Conservation (phyloP, 2,888 invertebrate species). For the Parascotia fuliginaria region DNA sequence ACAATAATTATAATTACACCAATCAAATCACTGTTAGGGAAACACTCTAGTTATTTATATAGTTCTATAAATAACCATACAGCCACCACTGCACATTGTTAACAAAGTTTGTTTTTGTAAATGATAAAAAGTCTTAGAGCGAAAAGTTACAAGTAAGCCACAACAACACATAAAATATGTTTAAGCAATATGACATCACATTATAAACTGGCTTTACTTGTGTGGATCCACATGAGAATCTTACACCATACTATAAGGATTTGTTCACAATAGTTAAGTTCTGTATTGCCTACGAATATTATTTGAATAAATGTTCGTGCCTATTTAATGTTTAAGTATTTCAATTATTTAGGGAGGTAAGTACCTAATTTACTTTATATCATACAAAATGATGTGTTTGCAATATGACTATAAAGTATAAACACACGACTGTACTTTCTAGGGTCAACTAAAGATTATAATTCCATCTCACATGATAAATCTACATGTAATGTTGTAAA, state of each 20-base stretch:
- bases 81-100: too few relatives aligned
- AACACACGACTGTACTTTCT: too few relatives aligned
- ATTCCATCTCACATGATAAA: too few relatives aligned
- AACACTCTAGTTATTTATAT: constrained; percentile 15
- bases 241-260: constrained; percentile 23
- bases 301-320: background rate
- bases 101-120: constrained; percentile 18
- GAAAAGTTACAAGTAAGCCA: too few relatives aligned
- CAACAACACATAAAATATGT: constrained; percentile 20
- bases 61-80: constrained; percentile 7
- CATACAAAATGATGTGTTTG: too few relatives aligned
- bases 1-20: too few relatives aligned
- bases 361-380: too few relatives aligned
- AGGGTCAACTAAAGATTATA: too few relatives aligned
- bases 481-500: too few relatives aligned
- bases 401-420: too few relatives aligned
- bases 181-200: constrained; percentile 55
- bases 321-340: too few relatives aligned
- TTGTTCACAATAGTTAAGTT: constrained; percentile 14
- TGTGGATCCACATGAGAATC: constrained; percentile 26
- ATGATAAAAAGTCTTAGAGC: constrained; percentile 1
- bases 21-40: constrained; percentile 8
- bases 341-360: too few relatives aligned
- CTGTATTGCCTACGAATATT: background rate
- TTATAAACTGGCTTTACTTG: constrained; percentile 47